Evolutionary conservation across 2,113 vertebrate genomes (phyloP).

Genomic region (Pygoscelis antarcticus): DNA sequence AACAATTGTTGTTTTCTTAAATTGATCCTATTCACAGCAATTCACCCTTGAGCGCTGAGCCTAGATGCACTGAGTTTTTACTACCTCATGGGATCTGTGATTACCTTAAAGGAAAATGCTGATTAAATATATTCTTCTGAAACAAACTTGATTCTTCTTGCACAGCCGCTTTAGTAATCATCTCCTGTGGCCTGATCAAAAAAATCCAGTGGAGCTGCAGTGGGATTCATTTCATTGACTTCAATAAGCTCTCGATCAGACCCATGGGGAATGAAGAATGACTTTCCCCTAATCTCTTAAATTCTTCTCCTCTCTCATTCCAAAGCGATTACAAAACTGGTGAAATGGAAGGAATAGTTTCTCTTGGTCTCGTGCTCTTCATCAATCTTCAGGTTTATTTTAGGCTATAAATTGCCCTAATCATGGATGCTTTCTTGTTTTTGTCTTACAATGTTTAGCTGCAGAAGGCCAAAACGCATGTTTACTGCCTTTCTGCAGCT

Average conservation of each 20-base stretch:
- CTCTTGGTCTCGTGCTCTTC: constrained; percentile 38
- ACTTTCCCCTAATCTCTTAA: constrained; percentile 33
- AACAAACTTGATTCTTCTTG: neutral
- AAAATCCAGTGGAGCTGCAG: constrained; percentile 4
- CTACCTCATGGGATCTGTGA: neutral
- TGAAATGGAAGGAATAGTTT: constrained; percentile 37
- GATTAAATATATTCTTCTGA: neutral
- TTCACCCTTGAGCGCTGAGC: neutral
- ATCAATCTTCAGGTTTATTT: constrained; percentile 53
- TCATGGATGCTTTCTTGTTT: constrained; percentile 48
- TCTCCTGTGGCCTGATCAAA: neutral
- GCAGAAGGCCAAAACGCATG: constrained; percentile 57
- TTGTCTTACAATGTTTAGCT: constrained; percentile 53
- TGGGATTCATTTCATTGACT: constrained; percentile 8
- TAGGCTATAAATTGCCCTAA: constrained; percentile 40
- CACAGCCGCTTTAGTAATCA: neutral
- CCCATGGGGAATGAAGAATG: constrained; percentile 32
- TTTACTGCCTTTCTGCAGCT: constrained; percentile 64
- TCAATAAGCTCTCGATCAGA: constrained; percentile 29
- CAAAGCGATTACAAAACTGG: constrained; percentile 33
- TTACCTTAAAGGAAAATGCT: neutral
- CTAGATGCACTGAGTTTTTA: neutral
- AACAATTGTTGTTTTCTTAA: constrained; percentile 8
- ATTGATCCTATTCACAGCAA: neutral
- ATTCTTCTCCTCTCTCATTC: neutral